A percentile compares a stretch with the other conserved stretches of the same genome.
Evolutionary conservation across 2,113 vertebrate species (phyloP).

Genomic region (Pollimyrus isidori): DNA sequence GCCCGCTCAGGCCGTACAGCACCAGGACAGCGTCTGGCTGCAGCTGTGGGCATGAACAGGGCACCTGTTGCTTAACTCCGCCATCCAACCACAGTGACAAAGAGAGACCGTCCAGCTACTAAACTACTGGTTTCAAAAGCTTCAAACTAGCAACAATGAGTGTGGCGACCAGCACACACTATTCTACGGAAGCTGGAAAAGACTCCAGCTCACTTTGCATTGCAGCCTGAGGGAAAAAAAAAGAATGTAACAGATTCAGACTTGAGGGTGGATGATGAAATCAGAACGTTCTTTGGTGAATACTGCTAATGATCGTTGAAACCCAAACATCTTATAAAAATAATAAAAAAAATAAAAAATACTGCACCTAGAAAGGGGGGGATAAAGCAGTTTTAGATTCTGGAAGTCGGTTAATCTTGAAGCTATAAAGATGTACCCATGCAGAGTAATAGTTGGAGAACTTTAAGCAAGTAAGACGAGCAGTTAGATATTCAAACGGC

Average conservation of each 20-base stretch:
- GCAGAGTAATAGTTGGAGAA: not conserved
- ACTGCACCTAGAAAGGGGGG: not conserved
- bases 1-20: constrained; percentile 79
- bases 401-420: not conserved
- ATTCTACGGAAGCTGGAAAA: not conserved
- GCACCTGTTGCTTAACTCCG: not conserved
- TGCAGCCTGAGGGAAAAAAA: not conserved
- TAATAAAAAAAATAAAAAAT: not conserved
- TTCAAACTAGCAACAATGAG: not conserved
- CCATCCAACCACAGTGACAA: not conserved
- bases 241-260: not conserved
- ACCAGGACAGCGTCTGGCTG: constrained; percentile 74
- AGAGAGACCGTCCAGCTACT: not conserved
- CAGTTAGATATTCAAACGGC: not conserved
- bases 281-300: not conserved
- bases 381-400: not conserved
- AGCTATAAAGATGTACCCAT: not conserved
- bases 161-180: not conserved
- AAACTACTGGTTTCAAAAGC: not conserved
- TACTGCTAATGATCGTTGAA: not conserved
- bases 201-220: not conserved
- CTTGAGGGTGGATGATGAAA: not conserved
- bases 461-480: not conserved
- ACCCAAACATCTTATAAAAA: not conserved
- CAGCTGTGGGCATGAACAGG: constrained; percentile 56